Evolutionary conservation across 2,797 vertebrate genomes (phyloP).

Genomic region (Lepidocolaptes lacrymiger): DNA sequence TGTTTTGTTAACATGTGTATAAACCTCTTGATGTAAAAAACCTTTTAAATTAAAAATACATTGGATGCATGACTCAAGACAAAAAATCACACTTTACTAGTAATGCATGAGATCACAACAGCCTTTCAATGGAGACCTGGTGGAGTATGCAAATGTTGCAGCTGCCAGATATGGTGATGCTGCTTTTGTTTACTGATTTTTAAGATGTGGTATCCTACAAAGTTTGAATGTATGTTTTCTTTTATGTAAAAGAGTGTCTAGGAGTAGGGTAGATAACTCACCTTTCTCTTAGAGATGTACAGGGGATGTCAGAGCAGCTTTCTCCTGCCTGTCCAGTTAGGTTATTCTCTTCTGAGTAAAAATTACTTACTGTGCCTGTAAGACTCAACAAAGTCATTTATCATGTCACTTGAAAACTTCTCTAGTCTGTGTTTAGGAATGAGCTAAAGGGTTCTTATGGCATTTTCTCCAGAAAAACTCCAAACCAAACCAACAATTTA

Average conservation of each 20-base stretch:
- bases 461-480: background rate
- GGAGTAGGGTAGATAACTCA: background rate
- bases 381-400: conserved; percentile 6
- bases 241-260: background rate
- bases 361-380: background rate
- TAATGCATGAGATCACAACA: background rate
- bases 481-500: background rate
- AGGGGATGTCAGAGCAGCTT: background rate
- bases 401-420: conserved; percentile 17
- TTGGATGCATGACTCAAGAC: background rate
- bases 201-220: background rate
- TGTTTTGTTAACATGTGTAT: background rate
- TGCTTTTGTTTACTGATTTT: background rate
- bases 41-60: background rate
- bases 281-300: background rate
- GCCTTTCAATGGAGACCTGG: background rate
- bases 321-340: background rate
- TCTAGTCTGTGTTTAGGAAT: background rate
- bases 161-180: background rate
- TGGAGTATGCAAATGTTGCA: background rate
- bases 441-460: background rate
- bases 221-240: background rate
- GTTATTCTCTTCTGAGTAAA: conserved; percentile 14
- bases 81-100: background rate
- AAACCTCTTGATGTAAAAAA: background rate